phyloP scores from a whole-genome alignment of 1,140 invertebrate species.

The Periplaneta americana region DNA sequence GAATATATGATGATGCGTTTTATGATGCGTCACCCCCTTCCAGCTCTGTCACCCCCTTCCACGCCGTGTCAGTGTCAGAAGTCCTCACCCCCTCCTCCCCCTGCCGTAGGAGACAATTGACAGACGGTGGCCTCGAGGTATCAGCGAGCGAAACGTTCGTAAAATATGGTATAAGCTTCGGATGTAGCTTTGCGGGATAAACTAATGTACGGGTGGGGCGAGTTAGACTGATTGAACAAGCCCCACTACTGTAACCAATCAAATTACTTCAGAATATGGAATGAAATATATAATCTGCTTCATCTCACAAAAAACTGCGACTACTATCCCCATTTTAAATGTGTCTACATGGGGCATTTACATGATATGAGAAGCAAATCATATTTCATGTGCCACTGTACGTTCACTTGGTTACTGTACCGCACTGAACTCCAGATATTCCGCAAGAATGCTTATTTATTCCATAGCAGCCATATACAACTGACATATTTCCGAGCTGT shows the following conservation, averaged over 20 bases:
- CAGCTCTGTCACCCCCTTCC: not conserved
- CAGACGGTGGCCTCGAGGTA: not conserved
- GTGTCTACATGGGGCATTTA: not conserved
- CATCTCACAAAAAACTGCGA: not conserved
- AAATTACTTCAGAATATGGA: not conserved
- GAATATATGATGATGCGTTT: conserved; percentile 15
- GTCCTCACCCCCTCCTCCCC: not conserved
- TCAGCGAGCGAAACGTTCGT: not conserved
- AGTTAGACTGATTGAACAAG: not conserved
- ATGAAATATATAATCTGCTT: not conserved
- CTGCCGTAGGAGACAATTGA: not conserved
- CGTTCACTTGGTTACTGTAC: too few species aligned
- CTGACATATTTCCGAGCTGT: too few species aligned
- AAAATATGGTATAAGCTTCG: not conserved
- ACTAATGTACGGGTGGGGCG: not conserved
- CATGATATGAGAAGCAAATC: not conserved
- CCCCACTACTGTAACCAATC: not conserved
- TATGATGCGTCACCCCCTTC: conserved; percentile 15
- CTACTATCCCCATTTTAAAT: not conserved
- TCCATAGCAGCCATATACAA: too few species aligned
- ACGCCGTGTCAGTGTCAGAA: conserved; percentile 1
- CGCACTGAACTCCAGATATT: too few species aligned
- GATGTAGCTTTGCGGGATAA: not conserved
- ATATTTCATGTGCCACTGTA: not conserved
- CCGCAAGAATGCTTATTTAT: too few species aligned